phyloP scores from a whole-genome alignment of 2,797 vertebrate genomes.

The Notamacropus eugenii region DNA sequence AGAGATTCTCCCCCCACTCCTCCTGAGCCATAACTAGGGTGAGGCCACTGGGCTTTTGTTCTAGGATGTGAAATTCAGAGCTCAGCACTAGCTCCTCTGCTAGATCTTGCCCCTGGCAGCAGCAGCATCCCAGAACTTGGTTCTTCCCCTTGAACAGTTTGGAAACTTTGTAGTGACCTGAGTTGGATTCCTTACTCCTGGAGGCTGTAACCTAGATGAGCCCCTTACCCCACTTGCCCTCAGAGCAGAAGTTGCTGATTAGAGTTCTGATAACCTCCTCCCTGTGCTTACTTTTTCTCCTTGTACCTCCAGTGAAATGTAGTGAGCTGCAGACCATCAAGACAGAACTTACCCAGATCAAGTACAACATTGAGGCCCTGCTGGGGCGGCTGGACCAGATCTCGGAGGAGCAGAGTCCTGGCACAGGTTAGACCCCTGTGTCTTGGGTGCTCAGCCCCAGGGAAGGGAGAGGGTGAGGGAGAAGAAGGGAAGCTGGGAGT shows the following conservation, averaged over 20 bases:
- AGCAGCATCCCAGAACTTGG: not conserved
- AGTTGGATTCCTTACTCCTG: not conserved
- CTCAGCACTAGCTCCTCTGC: not conserved
- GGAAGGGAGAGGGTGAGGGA: not conserved
- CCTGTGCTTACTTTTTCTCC: not conserved
- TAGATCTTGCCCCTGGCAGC: not conserved
- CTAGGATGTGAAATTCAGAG: not conserved
- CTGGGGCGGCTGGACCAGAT: constrained; percentile 95
- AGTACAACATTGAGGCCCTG: constrained; percentile 94
- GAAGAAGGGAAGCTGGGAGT: not conserved
- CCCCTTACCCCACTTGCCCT: not conserved
- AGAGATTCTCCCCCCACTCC: not conserved
- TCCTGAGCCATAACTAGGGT: not conserved
- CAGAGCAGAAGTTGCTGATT: not conserved
- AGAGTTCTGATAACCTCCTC: not conserved
- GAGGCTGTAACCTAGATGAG: not conserved
- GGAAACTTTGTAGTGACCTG: not conserved
- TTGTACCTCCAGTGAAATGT: constrained; percentile 88
- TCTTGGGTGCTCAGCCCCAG: accelerated
- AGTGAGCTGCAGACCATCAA: constrained; percentile 94
- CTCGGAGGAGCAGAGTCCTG: constrained; percentile 90
- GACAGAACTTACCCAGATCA: constrained; percentile 95
- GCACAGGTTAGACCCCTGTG: constrained; percentile 85
- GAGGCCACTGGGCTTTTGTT: not conserved
- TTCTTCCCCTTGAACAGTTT: not conserved